A percentile compares a stretch with the other conserved stretches of the same genome.
Evolutionary conservation across 2,797 vertebrate species (phyloP).

Genomic region (Hydrolagus colliei): DNA sequence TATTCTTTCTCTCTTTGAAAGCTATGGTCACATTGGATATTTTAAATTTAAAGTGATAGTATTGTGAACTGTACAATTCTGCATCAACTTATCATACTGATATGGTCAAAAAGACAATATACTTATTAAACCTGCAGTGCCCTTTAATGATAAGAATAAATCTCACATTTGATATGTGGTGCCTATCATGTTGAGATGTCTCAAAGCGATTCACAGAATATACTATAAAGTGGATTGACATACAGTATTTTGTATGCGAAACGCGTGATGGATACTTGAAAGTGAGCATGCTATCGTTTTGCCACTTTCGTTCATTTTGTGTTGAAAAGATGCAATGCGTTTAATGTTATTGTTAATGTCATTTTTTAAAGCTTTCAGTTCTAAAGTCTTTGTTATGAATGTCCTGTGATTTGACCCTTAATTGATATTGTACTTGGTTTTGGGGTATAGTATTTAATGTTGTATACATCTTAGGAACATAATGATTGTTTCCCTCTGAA

Average conservation of each 20-base stretch:
- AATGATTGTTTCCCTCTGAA: not conserved
- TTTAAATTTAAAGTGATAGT: not conserved
- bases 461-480: too few species aligned
- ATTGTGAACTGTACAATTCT: slow-evolving; percentile 5
- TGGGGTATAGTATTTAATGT: not conserved
- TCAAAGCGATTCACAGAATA: too few species aligned
- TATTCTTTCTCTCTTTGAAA: not conserved
- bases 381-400: not conserved
- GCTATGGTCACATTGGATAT: not conserved
- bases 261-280: not conserved
- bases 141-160: too few species aligned
- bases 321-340: not conserved
- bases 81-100: not conserved
- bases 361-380: not conserved
- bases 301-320: not conserved
- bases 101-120: not conserved
- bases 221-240: too few species aligned
- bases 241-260: too few species aligned
- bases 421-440: not conserved
- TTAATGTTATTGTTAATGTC: not conserved
- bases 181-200: too few species aligned
- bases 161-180: too few species aligned
- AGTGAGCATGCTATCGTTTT: not conserved
- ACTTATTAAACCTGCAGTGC: not conserved
- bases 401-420: not conserved